These are phyloP conservation scores for Tinea semifulvella DNA, from an alignment of 2,888 invertebrate genomes.

Conservation along the genomic window DNA sequence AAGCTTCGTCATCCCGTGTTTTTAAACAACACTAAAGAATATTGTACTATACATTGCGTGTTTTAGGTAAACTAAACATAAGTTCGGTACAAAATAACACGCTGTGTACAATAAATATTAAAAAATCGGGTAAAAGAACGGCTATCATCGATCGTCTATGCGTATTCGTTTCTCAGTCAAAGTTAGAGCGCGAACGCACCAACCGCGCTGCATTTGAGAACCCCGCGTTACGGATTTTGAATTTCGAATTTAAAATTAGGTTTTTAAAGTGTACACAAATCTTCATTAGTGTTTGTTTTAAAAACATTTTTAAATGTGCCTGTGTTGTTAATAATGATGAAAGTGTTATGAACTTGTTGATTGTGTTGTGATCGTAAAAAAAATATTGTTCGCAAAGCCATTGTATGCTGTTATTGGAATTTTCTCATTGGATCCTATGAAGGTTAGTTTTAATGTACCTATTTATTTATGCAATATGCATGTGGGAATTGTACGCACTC, in stretches of 20 bases:
- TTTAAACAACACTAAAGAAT: no score
- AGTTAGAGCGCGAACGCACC: not conserved
- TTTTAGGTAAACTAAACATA: no score
- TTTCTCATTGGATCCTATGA: constrained; percentile 4
- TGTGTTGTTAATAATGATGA: not conserved
- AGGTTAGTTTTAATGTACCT: not conserved
- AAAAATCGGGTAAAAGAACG: no score
- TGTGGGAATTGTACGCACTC: constrained; percentile 1
- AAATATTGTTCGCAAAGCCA: constrained; percentile 5
- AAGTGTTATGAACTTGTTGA: constrained; percentile 7
- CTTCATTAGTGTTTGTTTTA: not conserved
- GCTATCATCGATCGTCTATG: no score
- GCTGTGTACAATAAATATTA: no score
- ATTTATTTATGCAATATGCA: constrained; percentile 2
- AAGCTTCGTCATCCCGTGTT: no score
- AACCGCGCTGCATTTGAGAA: not conserved
- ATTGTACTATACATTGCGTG: no score
- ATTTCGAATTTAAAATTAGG: not conserved
- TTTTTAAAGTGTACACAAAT: not conserved
- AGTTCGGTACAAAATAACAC: no score
- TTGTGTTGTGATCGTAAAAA: constrained; percentile 12
- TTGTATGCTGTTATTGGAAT: constrained; percentile 9
- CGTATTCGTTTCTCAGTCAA: no score
- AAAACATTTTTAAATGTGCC: not conserved
- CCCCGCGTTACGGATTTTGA: no score